phyloP scores from a whole-genome alignment of 2,113 vertebrate species.

The Malurus cyaneus region DNA sequence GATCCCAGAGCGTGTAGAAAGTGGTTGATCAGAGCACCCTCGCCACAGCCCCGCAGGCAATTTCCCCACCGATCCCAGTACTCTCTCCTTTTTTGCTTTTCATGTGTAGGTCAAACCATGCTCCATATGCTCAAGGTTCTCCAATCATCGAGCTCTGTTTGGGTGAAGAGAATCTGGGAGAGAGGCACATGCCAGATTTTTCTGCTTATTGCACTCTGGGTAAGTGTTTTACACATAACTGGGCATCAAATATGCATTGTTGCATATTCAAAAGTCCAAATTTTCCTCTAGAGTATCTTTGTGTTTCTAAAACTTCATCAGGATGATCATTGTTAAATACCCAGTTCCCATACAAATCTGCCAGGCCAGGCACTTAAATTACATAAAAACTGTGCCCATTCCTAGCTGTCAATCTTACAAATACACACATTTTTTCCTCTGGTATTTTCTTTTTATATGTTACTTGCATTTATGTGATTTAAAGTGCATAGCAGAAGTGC shows the following conservation, averaged over 20 bases:
- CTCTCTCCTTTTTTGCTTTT: too few relatives aligned
- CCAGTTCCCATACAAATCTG: neutral
- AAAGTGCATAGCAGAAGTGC: too few relatives aligned
- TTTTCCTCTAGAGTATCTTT: neutral
- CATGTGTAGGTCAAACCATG: neutral
- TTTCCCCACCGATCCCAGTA: too few relatives aligned
- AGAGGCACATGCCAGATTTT: neutral
- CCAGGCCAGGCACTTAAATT: neutral
- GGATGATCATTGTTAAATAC: neutral
- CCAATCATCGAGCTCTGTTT: neutral
- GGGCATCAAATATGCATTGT: neutral
- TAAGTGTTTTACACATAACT: neutral
- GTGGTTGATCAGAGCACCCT: too few relatives aligned
- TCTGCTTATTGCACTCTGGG: neutral
- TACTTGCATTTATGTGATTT: too few relatives aligned
- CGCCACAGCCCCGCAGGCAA: too few relatives aligned
- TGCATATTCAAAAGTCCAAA: neutral
- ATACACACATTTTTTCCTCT: neutral
- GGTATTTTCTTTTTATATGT: too few relatives aligned
- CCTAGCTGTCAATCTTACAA: neutral
- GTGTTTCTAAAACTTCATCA: neutral
- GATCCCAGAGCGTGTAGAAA: too few relatives aligned
- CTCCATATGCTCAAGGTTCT: neutral
- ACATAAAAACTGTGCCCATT: rapidly evolving
- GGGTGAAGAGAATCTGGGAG: neutral